Evolutionary conservation across 2,797 vertebrate genomes (phyloP), one percentile per base, ranked within the genome.

Genomic region (Clamator glandarius): DNA sequence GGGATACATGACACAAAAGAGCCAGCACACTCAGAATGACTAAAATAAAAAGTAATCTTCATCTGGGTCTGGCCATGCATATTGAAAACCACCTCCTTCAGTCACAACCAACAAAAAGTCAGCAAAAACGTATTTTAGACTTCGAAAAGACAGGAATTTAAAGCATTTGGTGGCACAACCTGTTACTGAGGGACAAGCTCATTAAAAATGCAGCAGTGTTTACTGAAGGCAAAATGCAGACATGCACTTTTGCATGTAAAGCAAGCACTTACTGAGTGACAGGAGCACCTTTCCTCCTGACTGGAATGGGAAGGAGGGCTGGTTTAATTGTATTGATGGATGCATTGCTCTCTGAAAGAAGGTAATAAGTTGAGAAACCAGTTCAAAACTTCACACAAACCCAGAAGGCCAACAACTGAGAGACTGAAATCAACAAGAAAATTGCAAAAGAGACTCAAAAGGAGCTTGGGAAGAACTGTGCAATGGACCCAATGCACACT

Each of bases 41-140:
- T 29, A 81, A 90, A 97, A 90, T 68, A 80, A 95, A 96, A 93
- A 79, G 86, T 64, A 89, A 90, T 87, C 72, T 88, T 93, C 87
- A 91, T 85, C 86, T 90, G 85, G 79, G 92, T 61, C 89, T 36
- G 79, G 92, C 79, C 92, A 80, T 70, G 78, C 81, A 89, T 63
- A 86, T 89, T 95, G 86, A 86, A 95, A 95, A 74, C 88, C 89
- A 87, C 88, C 61, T 87, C 85, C 90, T 97, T 92, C 92, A 90
- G 79, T 89, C 77, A 70, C 77, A 58, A 86, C 67, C 79, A 92
- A 84, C 80, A 87, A 90, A 87, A 95, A 97, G 94, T 95, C 94
- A 96, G 96, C 92, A 97, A 95, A 96, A 96, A 90, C 88, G 94
- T 93, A 95, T 91, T 95, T 95, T 70, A 88, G 89, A 89, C 87